These are phyloP conservation scores for Oxyura jamaicensis DNA, from an alignment of 2,113 vertebrate species.

Conservation along the genomic window DNA sequence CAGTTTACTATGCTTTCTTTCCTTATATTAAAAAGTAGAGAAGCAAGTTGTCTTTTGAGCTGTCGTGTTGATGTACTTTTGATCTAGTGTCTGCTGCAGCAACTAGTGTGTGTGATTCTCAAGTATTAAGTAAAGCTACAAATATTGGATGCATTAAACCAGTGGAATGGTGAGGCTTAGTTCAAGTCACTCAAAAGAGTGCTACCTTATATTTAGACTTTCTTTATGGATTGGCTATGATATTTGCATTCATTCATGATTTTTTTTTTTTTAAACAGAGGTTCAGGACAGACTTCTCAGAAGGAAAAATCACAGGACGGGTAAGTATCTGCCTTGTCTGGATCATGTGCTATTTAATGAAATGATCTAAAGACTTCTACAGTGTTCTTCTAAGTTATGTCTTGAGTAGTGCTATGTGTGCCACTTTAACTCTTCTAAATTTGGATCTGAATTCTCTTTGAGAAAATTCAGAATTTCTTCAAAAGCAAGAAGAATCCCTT, in stretches of 20 bases:
- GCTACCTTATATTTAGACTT: not conserved
- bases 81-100: not conserved
- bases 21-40: not conserved
- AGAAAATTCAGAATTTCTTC: not conserved
- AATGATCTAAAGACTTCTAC: not conserved
- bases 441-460: not conserved
- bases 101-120: not conserved
- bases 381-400: not conserved
- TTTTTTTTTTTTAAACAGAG: constrained; percentile 80
- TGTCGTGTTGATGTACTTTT: not conserved
- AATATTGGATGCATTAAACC: not conserved
- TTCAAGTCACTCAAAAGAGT: not conserved
- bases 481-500: not conserved
- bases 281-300: constrained; percentile 98
- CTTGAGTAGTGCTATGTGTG: not conserved
- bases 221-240: not conserved
- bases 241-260: not conserved
- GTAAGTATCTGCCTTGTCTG: constrained; percentile 79
- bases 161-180: not conserved
- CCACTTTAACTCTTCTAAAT: not conserved
- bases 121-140: not conserved
- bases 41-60: not conserved
- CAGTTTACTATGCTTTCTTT: not conserved
- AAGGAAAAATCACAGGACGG: constrained; percentile 98
- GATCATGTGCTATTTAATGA: not conserved